Evolutionary conservation across 2,113 vertebrate species (phyloP).

Genomic region (Seriola quinqueradiata): DNA sequence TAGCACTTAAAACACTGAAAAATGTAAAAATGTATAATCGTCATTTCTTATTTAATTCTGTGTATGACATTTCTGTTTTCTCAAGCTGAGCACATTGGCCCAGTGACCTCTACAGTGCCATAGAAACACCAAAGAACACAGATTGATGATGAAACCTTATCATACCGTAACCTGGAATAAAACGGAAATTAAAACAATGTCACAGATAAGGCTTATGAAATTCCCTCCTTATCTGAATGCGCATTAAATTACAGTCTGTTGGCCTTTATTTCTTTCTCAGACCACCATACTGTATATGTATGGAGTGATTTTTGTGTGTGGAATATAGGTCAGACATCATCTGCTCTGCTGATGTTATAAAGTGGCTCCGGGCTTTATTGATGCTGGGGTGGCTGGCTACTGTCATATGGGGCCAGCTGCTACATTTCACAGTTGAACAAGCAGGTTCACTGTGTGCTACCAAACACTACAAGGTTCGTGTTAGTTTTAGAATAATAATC

Average conservation of each 20-base stretch:
- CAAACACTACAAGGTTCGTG: neutral
- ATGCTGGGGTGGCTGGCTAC: slow-evolving; percentile 30
- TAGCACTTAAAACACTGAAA: neutral
- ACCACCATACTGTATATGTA: neutral
- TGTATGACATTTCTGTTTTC: neutral
- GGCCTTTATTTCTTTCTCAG: neutral
- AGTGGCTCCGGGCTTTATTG: slow-evolving; percentile 51
- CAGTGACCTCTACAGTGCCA: neutral
- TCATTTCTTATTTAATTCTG: neutral
- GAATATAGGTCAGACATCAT: slow-evolving; percentile 66
- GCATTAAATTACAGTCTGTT: neutral
- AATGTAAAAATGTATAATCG: neutral
- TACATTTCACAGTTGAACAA: slow-evolving; percentile 46
- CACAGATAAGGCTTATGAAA: slow-evolving; percentile 51
- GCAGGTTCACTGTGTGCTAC: slow-evolving; percentile 25
- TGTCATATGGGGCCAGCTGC: slow-evolving; percentile 32
- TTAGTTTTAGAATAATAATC: slow-evolving; percentile 25
- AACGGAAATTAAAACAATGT: slow-evolving; percentile 35
- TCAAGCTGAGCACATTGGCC: neutral
- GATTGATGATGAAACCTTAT: neutral
- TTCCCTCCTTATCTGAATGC: slow-evolving; percentile 13
- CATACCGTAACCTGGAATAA: neutral
- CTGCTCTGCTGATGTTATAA: slow-evolving; percentile 46
- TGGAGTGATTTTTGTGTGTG: slow-evolving; percentile 3
- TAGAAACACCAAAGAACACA: neutral